Base-by-base conservation (phyloP, 2,888 invertebrate genomes). In the Cheilosia soror region DNA sequence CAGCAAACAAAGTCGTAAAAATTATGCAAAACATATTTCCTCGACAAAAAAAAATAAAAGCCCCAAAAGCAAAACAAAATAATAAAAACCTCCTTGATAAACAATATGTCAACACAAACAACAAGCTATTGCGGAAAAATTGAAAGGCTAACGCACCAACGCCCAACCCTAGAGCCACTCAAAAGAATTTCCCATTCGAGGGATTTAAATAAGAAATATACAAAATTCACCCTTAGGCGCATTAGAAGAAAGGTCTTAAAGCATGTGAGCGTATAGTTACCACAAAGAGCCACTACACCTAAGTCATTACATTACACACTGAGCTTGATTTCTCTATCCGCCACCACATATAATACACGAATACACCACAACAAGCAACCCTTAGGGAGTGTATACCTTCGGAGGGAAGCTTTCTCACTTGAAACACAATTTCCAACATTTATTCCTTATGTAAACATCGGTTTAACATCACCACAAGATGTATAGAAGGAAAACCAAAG, bases 1-100 rank as follows among this genome's bases (percentile, higher is more conserved):
- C 78, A 79, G 72, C 78, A 79, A 79, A 79, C 78, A 79, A 79
- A 79, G 78, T 79, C 65, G 72, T 79, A 79, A 79, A 72, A 79
- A 79, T 79, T 79, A 79, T 79, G 78, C 71, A 79, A 79, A 79
- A 42, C 78, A 79, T 79, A 79, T 79, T 79, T 65, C 68, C 51
- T 37, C 11, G 57, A 37, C 2, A 47, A 31, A 42, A 25, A 20
- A 29, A 9, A 44, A 15, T 5, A 25, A 44, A 33, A 44, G 2
- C 9, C 5, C 25, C 27, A 58, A 68, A 66, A 55, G 55, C 15
- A 58, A 77, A 82, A 72, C 75, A 81, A 81, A 69, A 76, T 81
- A 49, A 76, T 71, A 81, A 76, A 68, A 80, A 47, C 68, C 69
- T 44, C 57, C 68, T 57, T 81, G 63, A 75, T 75, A 63, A 65